Evolutionary conservation across 2,113 vertebrate genomes (phyloP).

Genomic region (Halichoerus grypus): DNA sequence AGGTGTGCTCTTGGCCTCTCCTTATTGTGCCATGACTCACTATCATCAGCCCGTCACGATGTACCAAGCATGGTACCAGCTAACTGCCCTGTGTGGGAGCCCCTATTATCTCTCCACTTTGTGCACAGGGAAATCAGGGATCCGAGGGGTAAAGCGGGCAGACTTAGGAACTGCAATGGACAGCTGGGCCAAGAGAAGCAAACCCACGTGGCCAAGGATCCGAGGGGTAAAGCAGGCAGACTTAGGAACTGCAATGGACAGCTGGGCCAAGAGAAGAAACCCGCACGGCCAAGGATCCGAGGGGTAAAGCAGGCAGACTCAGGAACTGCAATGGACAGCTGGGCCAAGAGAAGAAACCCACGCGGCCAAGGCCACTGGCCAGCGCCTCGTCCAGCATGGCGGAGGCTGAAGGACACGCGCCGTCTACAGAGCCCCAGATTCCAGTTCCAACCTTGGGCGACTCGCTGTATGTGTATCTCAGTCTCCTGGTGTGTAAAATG

Average conservation of each 20-base stretch:
- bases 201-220: no score
- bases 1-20: not conserved
- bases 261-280: not conserved
- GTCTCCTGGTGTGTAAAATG: not conserved
- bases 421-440: not conserved
- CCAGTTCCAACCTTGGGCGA: no score
- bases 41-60: rapidly evolving
- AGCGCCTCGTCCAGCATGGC: rapidly evolving
- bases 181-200: not conserved
- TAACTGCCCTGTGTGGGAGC: not conserved
- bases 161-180: not conserved
- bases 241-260: rapidly evolving
- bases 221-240: not conserved
- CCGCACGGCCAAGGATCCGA: not conserved
- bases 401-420: not conserved
- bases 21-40: not conserved
- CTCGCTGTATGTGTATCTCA: not conserved
- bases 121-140: not conserved
- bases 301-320: not conserved
- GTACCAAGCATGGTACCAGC: rapidly evolving
- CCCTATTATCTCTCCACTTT: rapidly evolving
- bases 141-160: not conserved
- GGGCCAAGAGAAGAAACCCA: not conserved
- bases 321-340: not conserved
- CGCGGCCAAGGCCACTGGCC: not conserved